Evolutionary conservation across 2,797 vertebrate genomes (phyloP).

Genomic region (Okamejei kenojei): DNA sequence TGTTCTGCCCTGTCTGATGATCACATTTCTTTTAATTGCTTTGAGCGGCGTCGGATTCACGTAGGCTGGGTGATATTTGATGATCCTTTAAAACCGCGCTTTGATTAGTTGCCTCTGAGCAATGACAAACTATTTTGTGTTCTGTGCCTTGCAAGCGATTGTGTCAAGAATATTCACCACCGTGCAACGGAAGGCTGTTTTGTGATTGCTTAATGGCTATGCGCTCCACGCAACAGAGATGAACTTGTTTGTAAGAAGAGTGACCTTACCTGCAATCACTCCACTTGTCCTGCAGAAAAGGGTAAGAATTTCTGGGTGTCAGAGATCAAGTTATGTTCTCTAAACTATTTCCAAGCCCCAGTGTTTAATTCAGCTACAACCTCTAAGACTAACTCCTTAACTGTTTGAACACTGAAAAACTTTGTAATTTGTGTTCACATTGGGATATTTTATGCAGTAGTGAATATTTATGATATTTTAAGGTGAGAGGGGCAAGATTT

Average conservation of each 20-base stretch:
- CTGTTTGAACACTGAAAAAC: not conserved
- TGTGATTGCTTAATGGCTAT: conserved; percentile 39
- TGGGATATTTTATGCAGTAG: not conserved
- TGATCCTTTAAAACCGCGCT: conserved; percentile 43
- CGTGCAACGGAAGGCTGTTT: conserved; percentile 42
- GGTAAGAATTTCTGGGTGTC: conserved; percentile 52
- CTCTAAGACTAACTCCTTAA: not conserved
- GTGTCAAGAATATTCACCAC: conserved; percentile 40
- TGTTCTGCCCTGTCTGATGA: conserved; percentile 56
- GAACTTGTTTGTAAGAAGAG: conserved; percentile 83
- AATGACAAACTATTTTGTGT: conserved; percentile 41
- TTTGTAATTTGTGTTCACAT: not conserved
- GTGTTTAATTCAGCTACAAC: too few species aligned
- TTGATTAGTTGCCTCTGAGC: conserved; percentile 44
- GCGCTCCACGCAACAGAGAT: conserved; percentile 59
- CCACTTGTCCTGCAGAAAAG: conserved; percentile 77
- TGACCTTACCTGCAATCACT: conserved; percentile 78
- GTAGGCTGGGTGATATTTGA: conserved; percentile 52
- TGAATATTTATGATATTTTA: too few species aligned
- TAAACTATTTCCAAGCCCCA: not conserved
- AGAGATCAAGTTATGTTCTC: not conserved
- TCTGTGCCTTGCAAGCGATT: conserved; percentile 45
- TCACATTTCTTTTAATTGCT: conserved; percentile 58
- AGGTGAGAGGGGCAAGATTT: too few species aligned
- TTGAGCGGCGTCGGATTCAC: conserved; percentile 51